phyloP scores from a whole-genome alignment of 2,113 vertebrate species.

The Phainopepla nitens region DNA sequence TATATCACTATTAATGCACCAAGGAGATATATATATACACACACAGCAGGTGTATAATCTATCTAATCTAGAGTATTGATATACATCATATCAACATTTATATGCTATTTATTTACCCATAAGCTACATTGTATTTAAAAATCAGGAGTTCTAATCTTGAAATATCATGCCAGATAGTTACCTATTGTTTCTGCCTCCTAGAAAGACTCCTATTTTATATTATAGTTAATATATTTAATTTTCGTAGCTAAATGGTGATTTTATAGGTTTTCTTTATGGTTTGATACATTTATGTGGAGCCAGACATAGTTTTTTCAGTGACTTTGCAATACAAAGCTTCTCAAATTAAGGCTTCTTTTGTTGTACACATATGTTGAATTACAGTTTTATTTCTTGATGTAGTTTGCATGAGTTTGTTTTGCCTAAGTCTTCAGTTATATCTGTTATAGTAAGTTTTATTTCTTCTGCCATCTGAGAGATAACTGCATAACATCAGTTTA shows the following conservation, averaged over 20 bases:
- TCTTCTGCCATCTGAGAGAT: slow-evolving; percentile 35
- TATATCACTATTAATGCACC: background rate
- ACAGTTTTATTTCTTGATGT: background rate
- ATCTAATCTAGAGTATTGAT: background rate
- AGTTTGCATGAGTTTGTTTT: slow-evolving; percentile 39
- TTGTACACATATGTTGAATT: background rate
- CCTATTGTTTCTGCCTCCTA: background rate
- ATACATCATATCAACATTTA: background rate
- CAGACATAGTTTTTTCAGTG: background rate
- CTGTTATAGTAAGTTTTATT: slow-evolving; percentile 20
- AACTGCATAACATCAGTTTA: background rate
- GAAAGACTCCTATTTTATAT: background rate
- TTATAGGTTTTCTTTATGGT: background rate
- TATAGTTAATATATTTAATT: background rate
- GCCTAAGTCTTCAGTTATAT: slow-evolving; percentile 12
- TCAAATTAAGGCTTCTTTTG: background rate
- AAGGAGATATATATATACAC: background rate
- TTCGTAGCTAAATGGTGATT: background rate
- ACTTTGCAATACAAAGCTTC: background rate
- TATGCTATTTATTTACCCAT: background rate
- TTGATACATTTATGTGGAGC: background rate
- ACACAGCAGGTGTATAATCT: background rate
- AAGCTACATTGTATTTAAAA: background rate
- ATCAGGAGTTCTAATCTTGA: background rate
- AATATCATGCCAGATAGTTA: background rate